A percentile compares a stretch with the other conserved stretches of the same genome.
Evolutionary conservation across 2,113 vertebrate genomes (phyloP).

Genomic region (Brachyhypopomus occidentalis): DNA sequence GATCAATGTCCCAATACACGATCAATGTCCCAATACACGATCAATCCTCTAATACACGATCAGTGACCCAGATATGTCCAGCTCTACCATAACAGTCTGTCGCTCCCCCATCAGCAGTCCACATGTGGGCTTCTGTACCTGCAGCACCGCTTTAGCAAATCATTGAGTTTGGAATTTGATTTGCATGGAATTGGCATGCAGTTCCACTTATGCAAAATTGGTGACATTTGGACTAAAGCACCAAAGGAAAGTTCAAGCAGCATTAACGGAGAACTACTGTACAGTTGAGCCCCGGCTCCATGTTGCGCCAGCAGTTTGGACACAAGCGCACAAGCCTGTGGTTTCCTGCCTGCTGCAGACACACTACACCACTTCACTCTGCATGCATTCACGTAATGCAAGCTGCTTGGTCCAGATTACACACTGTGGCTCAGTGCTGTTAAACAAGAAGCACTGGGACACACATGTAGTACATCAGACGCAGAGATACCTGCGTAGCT

Average conservation of each 20-base stretch:
- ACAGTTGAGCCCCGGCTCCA: conserved; percentile 54
- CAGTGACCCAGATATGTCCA: conserved; percentile 36
- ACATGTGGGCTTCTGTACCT: background rate
- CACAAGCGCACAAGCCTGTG: conserved; percentile 26
- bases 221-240: background rate
- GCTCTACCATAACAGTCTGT: background rate
- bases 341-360: conserved; percentile 43
- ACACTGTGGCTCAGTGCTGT: conserved; percentile 3
- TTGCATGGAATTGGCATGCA: background rate
- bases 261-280: conserved; percentile 8
- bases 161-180: background rate
- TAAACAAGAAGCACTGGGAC: background rate
- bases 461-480: background rate
- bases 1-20: no score
- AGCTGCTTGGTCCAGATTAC: conserved; percentile 11
- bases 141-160: background rate
- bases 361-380: background rate
- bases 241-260: background rate
- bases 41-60: no score
- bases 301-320: conserved; percentile 58
- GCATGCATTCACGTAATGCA: conserved; percentile 32
- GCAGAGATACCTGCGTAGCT: background rate
- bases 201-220: background rate
- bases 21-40: no score
- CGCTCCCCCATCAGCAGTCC: background rate